phyloP scores from a whole-genome alignment of 37 sponge, comb jelly and placozoan species.

The Eunapius fragilis region DNA sequence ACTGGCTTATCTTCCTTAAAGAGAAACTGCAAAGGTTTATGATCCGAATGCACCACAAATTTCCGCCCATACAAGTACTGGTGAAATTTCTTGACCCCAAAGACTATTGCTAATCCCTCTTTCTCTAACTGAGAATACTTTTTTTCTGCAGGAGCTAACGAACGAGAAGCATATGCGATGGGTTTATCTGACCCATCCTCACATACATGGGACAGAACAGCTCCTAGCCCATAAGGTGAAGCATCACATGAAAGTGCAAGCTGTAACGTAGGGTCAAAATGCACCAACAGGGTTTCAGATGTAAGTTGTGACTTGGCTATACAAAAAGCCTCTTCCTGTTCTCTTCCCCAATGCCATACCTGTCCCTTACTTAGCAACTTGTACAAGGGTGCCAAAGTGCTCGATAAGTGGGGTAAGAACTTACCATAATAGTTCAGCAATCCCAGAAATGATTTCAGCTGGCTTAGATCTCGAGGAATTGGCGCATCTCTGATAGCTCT shows the following conservation, averaged over 20 bases:
- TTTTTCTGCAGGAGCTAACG: constrained; percentile 10
- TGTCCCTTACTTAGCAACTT: not conserved
- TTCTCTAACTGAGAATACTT: constrained; percentile 35
- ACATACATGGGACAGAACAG: constrained; percentile 23
- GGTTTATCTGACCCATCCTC: constrained; percentile 17
- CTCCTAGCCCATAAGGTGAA: constrained; percentile 42
- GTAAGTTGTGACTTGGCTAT: constrained; percentile 3
- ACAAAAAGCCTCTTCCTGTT: not conserved
- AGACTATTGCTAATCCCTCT: constrained; percentile 20
- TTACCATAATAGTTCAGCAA: too few relatives aligned
- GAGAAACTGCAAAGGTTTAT: constrained; percentile 35
- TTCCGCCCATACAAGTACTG: constrained; percentile 20
- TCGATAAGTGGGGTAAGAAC: too few relatives aligned
- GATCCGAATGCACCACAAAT: constrained; percentile 27
- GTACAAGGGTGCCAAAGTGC: not conserved
- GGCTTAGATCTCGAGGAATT: too few relatives aligned
- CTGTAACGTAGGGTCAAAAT: constrained; percentile 11
- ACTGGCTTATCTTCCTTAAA: not conserved
- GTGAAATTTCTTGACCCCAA: constrained; percentile 26
- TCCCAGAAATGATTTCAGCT: too few relatives aligned
- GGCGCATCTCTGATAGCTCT: too few relatives aligned
- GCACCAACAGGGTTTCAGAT: not conserved
- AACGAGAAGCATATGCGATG: constrained; percentile 17
- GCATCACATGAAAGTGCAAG: constrained; percentile 22
- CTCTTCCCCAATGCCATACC: not conserved